Evolutionary conservation across 2,113 vertebrate genomes (phyloP).

Genomic region (Empidonax alnorum): DNA sequence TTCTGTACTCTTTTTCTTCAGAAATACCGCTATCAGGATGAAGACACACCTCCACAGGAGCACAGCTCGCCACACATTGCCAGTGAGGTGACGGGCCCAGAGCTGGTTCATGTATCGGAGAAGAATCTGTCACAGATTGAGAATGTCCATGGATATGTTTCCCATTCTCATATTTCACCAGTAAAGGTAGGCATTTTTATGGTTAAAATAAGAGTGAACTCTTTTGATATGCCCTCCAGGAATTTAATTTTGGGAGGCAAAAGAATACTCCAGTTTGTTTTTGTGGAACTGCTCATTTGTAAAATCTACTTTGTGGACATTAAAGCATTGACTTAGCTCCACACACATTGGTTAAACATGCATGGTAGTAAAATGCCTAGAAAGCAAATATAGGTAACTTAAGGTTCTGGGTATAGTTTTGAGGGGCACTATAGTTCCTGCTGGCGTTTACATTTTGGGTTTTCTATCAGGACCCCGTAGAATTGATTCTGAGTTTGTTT

Average conservation of each 20-base stretch:
- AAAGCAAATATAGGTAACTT: background rate
- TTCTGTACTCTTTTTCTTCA: slow-evolving; percentile 27
- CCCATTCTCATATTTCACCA: slow-evolving; percentile 96
- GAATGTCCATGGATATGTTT: slow-evolving; percentile 93
- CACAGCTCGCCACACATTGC: slow-evolving; percentile 87
- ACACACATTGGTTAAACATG: background rate
- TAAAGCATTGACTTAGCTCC: background rate
- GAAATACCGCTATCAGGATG: slow-evolving; percentile 95
- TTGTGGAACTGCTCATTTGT: background rate
- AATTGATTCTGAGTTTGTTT: background rate
- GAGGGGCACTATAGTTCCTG: background rate
- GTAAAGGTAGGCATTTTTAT: slow-evolving; percentile 85
- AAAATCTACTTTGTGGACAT: background rate
- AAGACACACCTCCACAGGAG: slow-evolving; percentile 88
- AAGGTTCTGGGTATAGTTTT: background rate
- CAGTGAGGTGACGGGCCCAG: slow-evolving; percentile 83
- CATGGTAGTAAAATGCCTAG: background rate
- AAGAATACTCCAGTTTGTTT: background rate
- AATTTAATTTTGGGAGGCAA: background rate
- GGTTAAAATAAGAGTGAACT: background rate
- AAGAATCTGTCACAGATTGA: slow-evolving; percentile 95
- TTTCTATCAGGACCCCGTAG: background rate
- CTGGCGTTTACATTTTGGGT: rapidly evolving
- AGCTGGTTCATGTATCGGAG: slow-evolving; percentile 93
- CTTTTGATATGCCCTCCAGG: background rate